Evolutionary conservation across 2,113 vertebrate species (phyloP).

Genomic region (Pygoscelis adeliae): DNA sequence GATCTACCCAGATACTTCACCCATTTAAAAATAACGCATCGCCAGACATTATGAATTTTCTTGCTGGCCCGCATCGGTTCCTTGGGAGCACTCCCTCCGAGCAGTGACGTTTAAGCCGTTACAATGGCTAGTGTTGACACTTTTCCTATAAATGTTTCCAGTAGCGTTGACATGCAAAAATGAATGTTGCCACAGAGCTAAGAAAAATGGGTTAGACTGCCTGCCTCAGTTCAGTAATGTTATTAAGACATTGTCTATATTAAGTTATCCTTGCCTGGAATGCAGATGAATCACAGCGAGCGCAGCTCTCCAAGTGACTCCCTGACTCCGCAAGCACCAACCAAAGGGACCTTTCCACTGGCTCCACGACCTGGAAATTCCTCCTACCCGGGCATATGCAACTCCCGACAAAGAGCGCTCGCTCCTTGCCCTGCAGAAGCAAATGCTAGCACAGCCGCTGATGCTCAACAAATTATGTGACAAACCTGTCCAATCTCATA

Average conservation of each 20-base stretch:
- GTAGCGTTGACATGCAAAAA: not conserved
- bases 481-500: not conserved
- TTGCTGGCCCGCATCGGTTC: accelerated
- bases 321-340: not conserved
- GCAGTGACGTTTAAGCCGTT: accelerated
- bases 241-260: not conserved
- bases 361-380: not conserved
- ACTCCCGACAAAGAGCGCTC: not conserved
- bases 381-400: accelerated
- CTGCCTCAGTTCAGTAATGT: not conserved
- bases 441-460: accelerated
- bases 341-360: not conserved
- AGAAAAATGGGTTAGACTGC: not conserved
- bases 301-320: not conserved
- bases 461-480: not conserved
- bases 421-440: not conserved
- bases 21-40: accelerated
- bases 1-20: no score
- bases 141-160: not conserved
- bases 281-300: constrained; percentile 18
- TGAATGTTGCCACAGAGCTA: not conserved
- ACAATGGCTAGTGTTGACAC: not conserved
- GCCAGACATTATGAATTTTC: not conserved
- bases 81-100: not conserved
- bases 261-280: not conserved